Conservation (phyloP, 53 echinoderm and acorn worm genomes). For the Mesocentrotus franciscanus region DNA sequence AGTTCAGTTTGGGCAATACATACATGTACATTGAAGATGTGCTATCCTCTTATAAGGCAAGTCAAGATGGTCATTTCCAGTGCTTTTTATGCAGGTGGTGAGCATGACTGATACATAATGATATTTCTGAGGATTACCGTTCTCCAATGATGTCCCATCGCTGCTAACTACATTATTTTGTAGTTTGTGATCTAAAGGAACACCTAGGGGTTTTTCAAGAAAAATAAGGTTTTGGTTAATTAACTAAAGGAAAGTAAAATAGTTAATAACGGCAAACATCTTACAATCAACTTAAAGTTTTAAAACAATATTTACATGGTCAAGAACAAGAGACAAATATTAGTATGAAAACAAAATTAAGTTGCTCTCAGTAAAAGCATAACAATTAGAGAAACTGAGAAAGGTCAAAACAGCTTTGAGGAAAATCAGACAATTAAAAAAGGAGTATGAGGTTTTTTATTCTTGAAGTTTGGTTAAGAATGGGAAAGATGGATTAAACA, state of each 20-base stretch:
- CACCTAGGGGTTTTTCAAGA: neutral
- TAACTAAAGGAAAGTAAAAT: neutral
- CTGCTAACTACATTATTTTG: constrained; percentile 29
- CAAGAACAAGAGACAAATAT: neutral
- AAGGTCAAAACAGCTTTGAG: neutral
- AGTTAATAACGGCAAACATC: neutral
- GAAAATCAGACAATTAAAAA: neutral
- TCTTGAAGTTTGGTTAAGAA: neutral
- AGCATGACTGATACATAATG: neutral
- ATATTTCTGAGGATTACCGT: neutral
- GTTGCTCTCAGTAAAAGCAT: no score
- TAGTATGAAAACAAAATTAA: neutral
- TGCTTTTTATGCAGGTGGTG: neutral
- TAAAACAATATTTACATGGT: neutral
- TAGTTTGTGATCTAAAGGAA: constrained; percentile 45
- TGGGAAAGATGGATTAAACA: no score
- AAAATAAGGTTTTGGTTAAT: neutral
- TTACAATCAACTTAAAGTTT: neutral
- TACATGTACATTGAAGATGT: no score
- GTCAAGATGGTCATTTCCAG: neutral
- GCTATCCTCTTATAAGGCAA: no score
- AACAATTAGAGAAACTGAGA: no score
- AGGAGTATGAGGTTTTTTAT: neutral
- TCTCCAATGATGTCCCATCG: neutral
- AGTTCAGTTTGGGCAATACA: no score